Base-by-base conservation (phyloP, 2,113 vertebrate species). In the Hippocampus abdominalis region DNA sequence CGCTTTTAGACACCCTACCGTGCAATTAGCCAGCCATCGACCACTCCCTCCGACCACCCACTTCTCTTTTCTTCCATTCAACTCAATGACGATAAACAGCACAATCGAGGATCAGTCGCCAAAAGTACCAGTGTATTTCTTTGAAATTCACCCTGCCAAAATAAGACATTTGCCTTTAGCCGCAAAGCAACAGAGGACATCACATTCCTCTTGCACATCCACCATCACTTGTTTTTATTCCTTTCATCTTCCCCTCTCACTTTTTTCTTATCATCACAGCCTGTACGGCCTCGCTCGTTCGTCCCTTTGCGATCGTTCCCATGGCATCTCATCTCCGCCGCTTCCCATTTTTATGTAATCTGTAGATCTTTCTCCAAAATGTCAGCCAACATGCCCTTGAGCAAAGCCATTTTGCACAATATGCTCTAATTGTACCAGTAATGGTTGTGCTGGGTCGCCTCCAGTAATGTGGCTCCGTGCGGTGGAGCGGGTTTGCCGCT, bases 331-430 rank as follows among this genome's bases (percentile, higher is more conserved):
- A 64, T 66, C 65, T 48, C 44, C 29, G 8, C 64, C 56, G 51
- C 25, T 42, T 36, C 54, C 25, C 66, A 49, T 16, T 59, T 84
- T 83, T 83, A 75, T 70, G 69, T 60, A 68, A 36, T 69, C 71
- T 76, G 77, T 72, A 64, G 60, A 73, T 78, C 69, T 36, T 64
- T 46, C 51, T 59, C 46, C 59, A 36, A 69, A 81, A 76, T 18
- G 57, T 71, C 71, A 71, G 75, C 72, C 74, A 82, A 76, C 68
- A 79, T 59, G 71, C 71, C 79, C 82, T 80, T 61, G 64, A 76
- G 79, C 79, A 77, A 82, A 80, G 71, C 64, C 42, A 68, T 78
- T 86, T 73, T 46, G 70, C 32, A 78, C 75, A 84, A 81, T 77
- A 69, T 72, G 69, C 75, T 77, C 63, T 10, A 18, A 81, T 84